Percentiles rank a stretch among this genome's conserved stretches.
phyloP scores from a whole-genome alignment of 1,140 invertebrate genomes.

The Heliothis virescens region DNA sequence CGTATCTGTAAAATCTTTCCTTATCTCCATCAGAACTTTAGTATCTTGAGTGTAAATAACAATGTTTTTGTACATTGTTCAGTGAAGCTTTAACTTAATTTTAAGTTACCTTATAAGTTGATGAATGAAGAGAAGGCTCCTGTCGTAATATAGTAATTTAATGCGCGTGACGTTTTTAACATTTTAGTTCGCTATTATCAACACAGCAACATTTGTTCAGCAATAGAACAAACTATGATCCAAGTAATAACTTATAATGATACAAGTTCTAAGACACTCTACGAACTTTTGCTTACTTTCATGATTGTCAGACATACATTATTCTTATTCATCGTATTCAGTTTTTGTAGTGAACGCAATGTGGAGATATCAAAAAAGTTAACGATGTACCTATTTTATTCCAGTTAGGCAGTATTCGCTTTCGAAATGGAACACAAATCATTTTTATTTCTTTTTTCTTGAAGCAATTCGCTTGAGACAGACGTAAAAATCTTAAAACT shows the following conservation, averaged over 20 bases:
- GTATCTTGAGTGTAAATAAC: constrained; percentile 7
- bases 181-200: not conserved
- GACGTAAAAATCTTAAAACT: constrained; percentile 39
- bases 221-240: not conserved
- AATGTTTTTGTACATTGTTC: not conserved
- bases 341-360: constrained; percentile 6
- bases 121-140: too few relatives aligned
- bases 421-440: constrained; percentile 32
- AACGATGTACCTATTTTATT: constrained; percentile 27
- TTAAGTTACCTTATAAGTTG: too few relatives aligned
- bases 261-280: constrained; percentile 22
- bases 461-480: constrained; percentile 23
- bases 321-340: constrained; percentile 15
- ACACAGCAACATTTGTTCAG: not conserved
- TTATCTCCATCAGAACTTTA: not conserved
- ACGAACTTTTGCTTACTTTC: constrained; percentile 35
- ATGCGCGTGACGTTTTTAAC: too few relatives aligned
- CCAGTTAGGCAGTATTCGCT: constrained; percentile 29
- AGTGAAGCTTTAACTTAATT: not conserved
- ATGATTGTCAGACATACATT: constrained; percentile 9
- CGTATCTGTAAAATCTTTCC: constrained; percentile 1
- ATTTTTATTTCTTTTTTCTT: constrained; percentile 38
- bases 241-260: constrained; percentile 38
- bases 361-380: constrained; percentile 21
- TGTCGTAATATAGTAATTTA: too few relatives aligned